A percentile compares a stretch with the other conserved stretches of the same genome.
Evolutionary conservation across 2,888 invertebrate genomes (phyloP).

Genomic region (Venusia cambrica): DNA sequence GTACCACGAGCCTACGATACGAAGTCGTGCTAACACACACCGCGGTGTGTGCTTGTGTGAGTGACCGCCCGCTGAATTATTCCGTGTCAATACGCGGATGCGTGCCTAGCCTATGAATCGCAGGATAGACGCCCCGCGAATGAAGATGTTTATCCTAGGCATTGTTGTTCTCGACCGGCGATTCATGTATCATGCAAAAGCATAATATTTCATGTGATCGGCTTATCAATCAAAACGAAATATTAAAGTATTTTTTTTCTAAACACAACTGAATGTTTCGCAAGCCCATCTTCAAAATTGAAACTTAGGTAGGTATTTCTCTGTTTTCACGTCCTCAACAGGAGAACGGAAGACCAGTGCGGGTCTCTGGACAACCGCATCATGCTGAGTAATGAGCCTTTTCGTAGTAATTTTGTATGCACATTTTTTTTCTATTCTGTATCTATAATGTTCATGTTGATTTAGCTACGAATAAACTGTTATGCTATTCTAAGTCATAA

Average conservation of each 20-base stretch:
- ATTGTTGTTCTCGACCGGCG: constrained; percentile 56
- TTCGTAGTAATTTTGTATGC: too few relatives aligned
- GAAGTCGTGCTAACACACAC: constrained; percentile 56
- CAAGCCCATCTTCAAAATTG: too few relatives aligned
- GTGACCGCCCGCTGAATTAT: constrained; percentile 61
- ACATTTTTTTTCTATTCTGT: too few relatives aligned
- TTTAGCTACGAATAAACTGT: too few relatives aligned
- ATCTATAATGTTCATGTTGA: too few relatives aligned
- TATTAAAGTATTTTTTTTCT: not conserved
- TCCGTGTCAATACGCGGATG: constrained; percentile 69
- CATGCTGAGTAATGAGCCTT: too few relatives aligned
- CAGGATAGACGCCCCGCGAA: constrained; percentile 54
- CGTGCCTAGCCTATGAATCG: constrained; percentile 67
- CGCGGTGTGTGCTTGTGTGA: constrained; percentile 50
- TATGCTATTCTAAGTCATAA: too few relatives aligned
- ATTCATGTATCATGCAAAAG: constrained; percentile 56
- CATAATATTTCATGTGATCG: constrained; percentile 49
- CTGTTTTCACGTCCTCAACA: too few relatives aligned
- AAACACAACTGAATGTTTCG: too few relatives aligned
- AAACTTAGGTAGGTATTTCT: too few relatives aligned
- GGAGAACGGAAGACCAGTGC: too few relatives aligned
- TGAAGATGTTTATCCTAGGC: constrained; percentile 68
- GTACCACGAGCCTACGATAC: constrained; percentile 53
- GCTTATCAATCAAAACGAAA: constrained; percentile 34
- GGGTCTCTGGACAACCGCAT: too few relatives aligned